Evolutionary conservation across 92 coral and sea anemone species (phyloP).

Genomic region (Zoanthus gigantus): DNA sequence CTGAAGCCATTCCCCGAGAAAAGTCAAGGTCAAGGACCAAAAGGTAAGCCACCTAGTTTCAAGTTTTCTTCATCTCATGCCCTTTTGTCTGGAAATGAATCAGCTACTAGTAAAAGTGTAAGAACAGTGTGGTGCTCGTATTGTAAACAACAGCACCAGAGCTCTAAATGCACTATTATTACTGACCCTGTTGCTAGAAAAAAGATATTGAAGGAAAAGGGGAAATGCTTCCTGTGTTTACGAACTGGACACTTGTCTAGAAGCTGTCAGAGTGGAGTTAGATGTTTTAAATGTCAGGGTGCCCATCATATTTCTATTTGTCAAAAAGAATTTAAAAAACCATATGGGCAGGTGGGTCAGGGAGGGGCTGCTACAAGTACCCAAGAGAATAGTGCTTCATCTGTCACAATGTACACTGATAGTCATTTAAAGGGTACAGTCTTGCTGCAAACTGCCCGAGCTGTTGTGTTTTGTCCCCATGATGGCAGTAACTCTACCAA

Average conservation of each 20-base stretch:
- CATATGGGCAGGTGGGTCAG: background rate
- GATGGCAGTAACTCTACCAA: background rate
- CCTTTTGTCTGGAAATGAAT: background rate
- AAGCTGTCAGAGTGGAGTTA: background rate
- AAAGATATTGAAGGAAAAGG: background rate
- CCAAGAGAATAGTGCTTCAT: conserved; percentile 1
- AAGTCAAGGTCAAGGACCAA: background rate
- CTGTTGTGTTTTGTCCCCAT: background rate
- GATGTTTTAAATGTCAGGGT: background rate
- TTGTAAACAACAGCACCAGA: conserved; percentile 3
- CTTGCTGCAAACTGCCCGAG: background rate
- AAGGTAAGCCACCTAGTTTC: background rate
- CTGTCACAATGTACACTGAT: background rate
- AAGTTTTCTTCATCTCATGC: background rate
- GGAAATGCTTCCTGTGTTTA: background rate
- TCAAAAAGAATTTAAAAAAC: background rate
- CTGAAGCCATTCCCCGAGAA: background rate
- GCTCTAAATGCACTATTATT: background rate
- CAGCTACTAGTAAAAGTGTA: background rate
- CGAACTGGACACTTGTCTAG: background rate
- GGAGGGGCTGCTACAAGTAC: background rate
- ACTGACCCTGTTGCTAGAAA: background rate
- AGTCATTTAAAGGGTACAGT: background rate
- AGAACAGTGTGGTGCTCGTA: background rate
- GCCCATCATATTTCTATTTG: conserved; percentile 6